Conservation (phyloP, 2,888 invertebrate genomes). For the Drosophila nigritarsus region DNA sequence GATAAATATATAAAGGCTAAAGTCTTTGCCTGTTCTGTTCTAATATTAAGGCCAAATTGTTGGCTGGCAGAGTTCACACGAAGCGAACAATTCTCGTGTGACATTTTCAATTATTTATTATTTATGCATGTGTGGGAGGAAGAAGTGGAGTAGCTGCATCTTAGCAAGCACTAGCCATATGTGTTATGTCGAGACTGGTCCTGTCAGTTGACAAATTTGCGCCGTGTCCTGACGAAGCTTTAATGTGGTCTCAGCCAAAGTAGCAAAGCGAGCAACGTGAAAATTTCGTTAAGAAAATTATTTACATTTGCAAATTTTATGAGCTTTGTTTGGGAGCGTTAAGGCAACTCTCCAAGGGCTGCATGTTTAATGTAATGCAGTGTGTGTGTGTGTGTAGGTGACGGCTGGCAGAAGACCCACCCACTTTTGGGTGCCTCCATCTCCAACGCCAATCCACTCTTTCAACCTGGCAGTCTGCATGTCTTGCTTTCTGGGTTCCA, state of each 20-base stretch:
- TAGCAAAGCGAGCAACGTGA: constrained; percentile 54
- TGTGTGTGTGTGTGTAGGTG: constrained; percentile 27
- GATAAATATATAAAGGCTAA: constrained; percentile 22
- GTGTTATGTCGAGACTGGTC: constrained; percentile 54
- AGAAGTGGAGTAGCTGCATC: constrained; percentile 21
- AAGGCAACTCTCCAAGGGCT: constrained; percentile 63
- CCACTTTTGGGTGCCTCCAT: constrained; percentile 24
- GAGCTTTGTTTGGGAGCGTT: constrained; percentile 72
- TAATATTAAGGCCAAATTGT: constrained; percentile 75
- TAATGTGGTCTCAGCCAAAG: constrained; percentile 64
- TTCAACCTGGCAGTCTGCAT: constrained; percentile 30
- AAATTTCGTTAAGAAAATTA: constrained; percentile 80
- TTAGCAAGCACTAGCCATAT: constrained; percentile 60
- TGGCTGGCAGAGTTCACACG: constrained; percentile 75
- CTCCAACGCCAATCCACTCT: neutral
- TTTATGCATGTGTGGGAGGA: constrained; percentile 57
- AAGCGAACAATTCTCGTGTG: constrained; percentile 69
- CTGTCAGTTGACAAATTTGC: constrained; percentile 76
- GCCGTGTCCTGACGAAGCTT: constrained; percentile 60
- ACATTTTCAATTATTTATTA: constrained; percentile 82
- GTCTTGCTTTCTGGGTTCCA: constrained; percentile 59
- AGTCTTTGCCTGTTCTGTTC: constrained; percentile 57
- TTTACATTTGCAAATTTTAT: constrained; percentile 80
- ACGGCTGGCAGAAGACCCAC: constrained; percentile 12
- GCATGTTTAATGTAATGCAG: constrained; percentile 75